Base-by-base conservation (phyloP, 2,113 vertebrate genomes). In the Melanostigma gelatinosum region DNA sequence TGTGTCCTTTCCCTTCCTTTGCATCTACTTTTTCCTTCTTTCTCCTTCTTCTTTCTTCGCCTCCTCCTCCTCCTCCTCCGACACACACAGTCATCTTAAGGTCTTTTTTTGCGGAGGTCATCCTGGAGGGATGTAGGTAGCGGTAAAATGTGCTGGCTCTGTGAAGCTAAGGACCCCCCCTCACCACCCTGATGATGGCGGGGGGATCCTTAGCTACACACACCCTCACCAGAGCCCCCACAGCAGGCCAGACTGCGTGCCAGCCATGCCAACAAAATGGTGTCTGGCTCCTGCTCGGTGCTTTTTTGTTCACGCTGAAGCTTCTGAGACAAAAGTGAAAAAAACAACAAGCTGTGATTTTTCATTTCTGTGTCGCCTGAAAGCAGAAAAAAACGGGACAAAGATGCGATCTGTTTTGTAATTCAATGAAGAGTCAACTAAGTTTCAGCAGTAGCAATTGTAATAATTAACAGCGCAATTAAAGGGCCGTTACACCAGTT, bases 221-320 rank as follows among this genome's bases (percentile, higher is more conserved):
- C 42, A 6, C 60, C 48, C 60, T n/a, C 40, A 8, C 6, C 52
- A 15, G 18, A 40, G 18, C 54, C 46, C 65, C 66, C 48, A 18
- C 12, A 0, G 44, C 80, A 36, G 72, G 16, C 61, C 52, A 52
- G 54, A 62, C 75, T 73, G 63, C 0, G 52, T 60, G 62, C 54
- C 55, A 55, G 27, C 34, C 7, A 32, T 68, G 64, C 79, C 79
- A 69, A 69, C 75, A 73, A 73, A 77, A 77, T 62, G 75, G 65
- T 7, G 82, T 75, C 70, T 71, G 71, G 58, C 66, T 71, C 29
- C 32, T 3, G 57, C n/a, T 70, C 24, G 62, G 36, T 5, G 70
- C 29, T 77, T 29, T 82, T 48, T 34, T 52, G 79, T 57, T 74
- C 6, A 0, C 3, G 1, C 18, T 24, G 44, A 38, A 10, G 57